These are phyloP conservation scores for Ctenoplectra terminalis DNA, from an alignment of 1,140 invertebrate genomes.

Conservation along the genomic window DNA sequence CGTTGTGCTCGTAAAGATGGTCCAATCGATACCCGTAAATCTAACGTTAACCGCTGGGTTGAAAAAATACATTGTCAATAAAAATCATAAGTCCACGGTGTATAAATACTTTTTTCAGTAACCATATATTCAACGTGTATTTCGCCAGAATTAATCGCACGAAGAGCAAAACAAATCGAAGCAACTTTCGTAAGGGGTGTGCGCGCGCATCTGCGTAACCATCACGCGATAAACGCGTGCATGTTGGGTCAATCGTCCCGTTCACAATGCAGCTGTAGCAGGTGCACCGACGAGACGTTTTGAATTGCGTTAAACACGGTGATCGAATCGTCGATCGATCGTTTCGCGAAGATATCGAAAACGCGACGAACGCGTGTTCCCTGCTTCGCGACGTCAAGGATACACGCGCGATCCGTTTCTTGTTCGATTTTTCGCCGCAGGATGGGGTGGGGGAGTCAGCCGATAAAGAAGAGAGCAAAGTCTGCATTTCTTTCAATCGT, in stretches of 20 bases:
- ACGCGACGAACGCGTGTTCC: background rate
- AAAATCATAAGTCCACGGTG: too few species aligned
- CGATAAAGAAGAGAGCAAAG: conserved; percentile 7
- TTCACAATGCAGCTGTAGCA: conserved; percentile 43
- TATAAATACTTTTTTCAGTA: background rate
- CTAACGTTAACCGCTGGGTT: too few species aligned
- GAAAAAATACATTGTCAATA: too few species aligned
- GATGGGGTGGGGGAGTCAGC: background rate
- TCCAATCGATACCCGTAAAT: too few species aligned
- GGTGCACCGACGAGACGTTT: conserved; percentile 24
- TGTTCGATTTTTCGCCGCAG: background rate
- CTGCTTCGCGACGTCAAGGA: too few species aligned
- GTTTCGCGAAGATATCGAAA: background rate
- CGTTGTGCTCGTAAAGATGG: too few species aligned
- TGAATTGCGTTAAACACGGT: background rate
- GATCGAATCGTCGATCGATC: background rate
- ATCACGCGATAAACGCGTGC: conserved; percentile 9
- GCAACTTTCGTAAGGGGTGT: background rate
- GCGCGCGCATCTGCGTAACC: conserved; percentile 28
- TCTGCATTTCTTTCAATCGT: background rate
- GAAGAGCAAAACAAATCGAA: background rate
- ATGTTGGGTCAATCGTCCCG: conserved; percentile 14
- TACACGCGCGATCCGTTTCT: background rate
- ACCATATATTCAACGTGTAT: background rate
- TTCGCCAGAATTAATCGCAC: background rate